Percentiles rank a stretch among this genome's conserved stretches.
Evolutionary conservation across 2,888 invertebrate genomes (phyloP).

Genomic region (Metalampra italica): DNA sequence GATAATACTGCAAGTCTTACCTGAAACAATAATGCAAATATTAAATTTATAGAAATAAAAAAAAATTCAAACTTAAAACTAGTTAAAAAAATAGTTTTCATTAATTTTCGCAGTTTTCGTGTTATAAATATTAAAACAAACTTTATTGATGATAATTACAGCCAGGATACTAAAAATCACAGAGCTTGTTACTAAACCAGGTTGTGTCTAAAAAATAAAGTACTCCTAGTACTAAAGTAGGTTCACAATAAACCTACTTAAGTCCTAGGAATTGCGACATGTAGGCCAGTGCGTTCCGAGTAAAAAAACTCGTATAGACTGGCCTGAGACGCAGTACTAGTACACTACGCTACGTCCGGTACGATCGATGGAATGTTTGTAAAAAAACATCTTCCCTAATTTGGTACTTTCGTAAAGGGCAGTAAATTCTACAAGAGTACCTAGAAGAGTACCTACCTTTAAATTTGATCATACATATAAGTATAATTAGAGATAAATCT

Average conservation of each 20-base stretch:
- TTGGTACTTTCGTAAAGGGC: too few species aligned
- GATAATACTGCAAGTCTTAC: not conserved
- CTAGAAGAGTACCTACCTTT: too few species aligned
- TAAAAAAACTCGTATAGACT: conserved; percentile 9
- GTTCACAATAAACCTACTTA: conserved; percentile 32
- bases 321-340: conserved; percentile 18
- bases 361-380: conserved; percentile 5
- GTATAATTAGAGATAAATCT: too few species aligned
- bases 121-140: too few species aligned
- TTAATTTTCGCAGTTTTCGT: too few species aligned
- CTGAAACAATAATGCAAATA: too few species aligned
- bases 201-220: conserved; percentile 1
- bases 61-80: not conserved
- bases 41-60: not conserved
- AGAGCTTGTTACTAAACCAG: not conserved
- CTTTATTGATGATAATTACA: too few species aligned
- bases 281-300: conserved; percentile 26
- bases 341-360: conserved; percentile 12
- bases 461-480: too few species aligned
- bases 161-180: too few species aligned
- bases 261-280: conserved; percentile 30
- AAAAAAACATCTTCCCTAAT: not conserved
- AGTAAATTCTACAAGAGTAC: conserved; percentile 11
- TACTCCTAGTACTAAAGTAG: too few species aligned
- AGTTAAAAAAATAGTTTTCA: too few species aligned